Conservation (phyloP, 2,888 invertebrate genomes). For the Andrena dorsata region DNA sequence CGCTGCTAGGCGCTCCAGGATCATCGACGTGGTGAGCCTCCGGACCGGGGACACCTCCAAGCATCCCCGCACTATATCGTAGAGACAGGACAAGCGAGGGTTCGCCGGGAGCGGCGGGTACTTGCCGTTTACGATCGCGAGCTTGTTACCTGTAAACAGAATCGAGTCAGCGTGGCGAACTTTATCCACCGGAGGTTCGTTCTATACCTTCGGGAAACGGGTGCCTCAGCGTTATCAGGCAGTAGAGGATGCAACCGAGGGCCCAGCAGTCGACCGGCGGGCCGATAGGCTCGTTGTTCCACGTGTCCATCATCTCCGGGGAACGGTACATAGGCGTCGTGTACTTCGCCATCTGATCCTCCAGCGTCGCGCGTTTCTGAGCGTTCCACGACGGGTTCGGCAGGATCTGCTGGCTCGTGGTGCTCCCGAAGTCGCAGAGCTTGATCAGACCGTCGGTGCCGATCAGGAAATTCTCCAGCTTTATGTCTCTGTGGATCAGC, state of each 20-base stretch:
- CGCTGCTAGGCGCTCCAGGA: slow-evolving; percentile 94
- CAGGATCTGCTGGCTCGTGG: slow-evolving; percentile 92
- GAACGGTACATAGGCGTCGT: slow-evolving; percentile 98
- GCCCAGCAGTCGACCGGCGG: slow-evolving; percentile 98
- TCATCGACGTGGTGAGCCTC: slow-evolving; percentile 91
- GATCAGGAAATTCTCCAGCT: slow-evolving; percentile 97
- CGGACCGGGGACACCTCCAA: slow-evolving; percentile 93
- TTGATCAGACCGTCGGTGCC: slow-evolving; percentile 94
- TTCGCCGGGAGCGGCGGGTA: slow-evolving; percentile 94
- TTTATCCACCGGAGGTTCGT: background rate
- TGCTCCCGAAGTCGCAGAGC: slow-evolving; percentile 98
- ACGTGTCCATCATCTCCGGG: slow-evolving; percentile 99
- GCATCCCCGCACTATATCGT: slow-evolving; percentile 92
- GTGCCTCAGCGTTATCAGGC: slow-evolving; percentile 96
- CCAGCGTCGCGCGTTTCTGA: slow-evolving; percentile 94
- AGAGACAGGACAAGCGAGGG: slow-evolving; percentile 93
- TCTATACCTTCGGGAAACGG: slow-evolving; percentile 96
- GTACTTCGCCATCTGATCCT: slow-evolving; percentile 94
- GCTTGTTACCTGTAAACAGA: slow-evolving; percentile 89
- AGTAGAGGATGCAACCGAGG: slow-evolving; percentile 97
- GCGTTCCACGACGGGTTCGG: slow-evolving; percentile 97
- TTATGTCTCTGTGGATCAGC: slow-evolving; percentile 98
- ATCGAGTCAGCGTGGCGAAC: background rate
- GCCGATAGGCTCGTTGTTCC: slow-evolving; percentile 97
- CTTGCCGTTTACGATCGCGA: slow-evolving; percentile 98